phyloP scores from a whole-genome alignment of 2,797 vertebrate species.

The Carduelis carduelis region DNA sequence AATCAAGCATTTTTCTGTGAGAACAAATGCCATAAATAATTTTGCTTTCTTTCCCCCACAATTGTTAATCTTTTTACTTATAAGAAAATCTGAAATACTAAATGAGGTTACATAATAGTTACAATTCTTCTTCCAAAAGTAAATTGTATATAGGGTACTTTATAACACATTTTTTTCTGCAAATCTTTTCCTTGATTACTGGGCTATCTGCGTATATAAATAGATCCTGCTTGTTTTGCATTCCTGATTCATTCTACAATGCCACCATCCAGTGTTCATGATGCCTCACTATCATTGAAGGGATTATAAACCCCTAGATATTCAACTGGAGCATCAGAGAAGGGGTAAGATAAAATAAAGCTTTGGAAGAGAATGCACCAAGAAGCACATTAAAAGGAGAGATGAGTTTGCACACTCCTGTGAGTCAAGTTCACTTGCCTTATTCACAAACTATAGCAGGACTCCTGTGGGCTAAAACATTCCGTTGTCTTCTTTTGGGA shows the following conservation, averaged over 20 bases:
- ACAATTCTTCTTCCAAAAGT: background rate
- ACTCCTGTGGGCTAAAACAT: background rate
- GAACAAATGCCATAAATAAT: background rate
- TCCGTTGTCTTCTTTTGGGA: background rate
- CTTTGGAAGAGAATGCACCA: background rate
- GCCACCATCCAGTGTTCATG: conserved; percentile 32
- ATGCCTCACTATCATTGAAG: background rate
- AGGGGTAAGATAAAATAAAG: background rate
- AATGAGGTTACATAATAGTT: background rate
- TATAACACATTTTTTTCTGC: background rate
- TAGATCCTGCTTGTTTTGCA: background rate
- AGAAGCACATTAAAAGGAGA: background rate
- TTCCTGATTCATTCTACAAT: conserved; percentile 31
- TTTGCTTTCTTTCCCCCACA: background rate
- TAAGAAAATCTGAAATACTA: background rate
- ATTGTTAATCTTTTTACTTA: background rate
- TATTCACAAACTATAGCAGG: background rate
- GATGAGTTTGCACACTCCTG: background rate
- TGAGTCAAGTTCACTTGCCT: background rate
- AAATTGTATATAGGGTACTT: background rate
- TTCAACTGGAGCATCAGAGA: background rate
- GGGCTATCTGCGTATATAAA: background rate
- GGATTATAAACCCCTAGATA: background rate
- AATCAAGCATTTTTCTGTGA: conserved; percentile 15
- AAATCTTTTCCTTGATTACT: background rate